A percentile compares a stretch with the other conserved stretches of the same genome.
phyloP scores from a whole-genome alignment of 2,113 vertebrate genomes.

The Trogon melanurus region DNA sequence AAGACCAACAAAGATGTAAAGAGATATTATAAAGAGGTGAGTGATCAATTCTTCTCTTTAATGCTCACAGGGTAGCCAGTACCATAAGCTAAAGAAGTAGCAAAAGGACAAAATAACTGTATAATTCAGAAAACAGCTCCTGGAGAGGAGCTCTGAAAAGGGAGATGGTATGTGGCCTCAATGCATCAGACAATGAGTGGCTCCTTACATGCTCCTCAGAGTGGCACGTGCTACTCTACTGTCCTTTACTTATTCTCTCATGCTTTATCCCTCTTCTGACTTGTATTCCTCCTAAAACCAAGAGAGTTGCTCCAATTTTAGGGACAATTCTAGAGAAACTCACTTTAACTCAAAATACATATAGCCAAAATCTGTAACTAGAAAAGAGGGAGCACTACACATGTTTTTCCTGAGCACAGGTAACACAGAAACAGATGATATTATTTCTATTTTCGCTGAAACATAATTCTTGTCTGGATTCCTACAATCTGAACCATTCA shows the following conservation, averaged over 20 bases:
- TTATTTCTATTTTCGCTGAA: not conserved
- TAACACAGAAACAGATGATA: not conserved
- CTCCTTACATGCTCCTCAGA: not conserved
- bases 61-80: not conserved
- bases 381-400: not conserved
- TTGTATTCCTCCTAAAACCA: not conserved
- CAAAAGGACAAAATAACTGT: not conserved
- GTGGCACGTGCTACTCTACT: not conserved
- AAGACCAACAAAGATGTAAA: not conserved
- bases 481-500: not conserved
- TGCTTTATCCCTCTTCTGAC: not conserved
- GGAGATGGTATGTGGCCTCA: not conserved
- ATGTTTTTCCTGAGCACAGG: not conserved
- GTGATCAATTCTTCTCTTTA: slow-evolving; percentile 1
- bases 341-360: not conserved
- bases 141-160: not conserved
- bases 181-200: not conserved
- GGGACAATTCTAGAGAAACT: not conserved
- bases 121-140: not conserved
- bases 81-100: not conserved
- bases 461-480: not conserved
- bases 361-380: not conserved
- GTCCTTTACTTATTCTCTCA: not conserved
- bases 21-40: not conserved
- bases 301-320: not conserved